A percentile compares a stretch with the other conserved stretches of the same genome.
These are phyloP conservation scores for Halesus radiatus DNA, from an alignment of 1,140 invertebrate species.

Conservation along the genomic window DNA sequence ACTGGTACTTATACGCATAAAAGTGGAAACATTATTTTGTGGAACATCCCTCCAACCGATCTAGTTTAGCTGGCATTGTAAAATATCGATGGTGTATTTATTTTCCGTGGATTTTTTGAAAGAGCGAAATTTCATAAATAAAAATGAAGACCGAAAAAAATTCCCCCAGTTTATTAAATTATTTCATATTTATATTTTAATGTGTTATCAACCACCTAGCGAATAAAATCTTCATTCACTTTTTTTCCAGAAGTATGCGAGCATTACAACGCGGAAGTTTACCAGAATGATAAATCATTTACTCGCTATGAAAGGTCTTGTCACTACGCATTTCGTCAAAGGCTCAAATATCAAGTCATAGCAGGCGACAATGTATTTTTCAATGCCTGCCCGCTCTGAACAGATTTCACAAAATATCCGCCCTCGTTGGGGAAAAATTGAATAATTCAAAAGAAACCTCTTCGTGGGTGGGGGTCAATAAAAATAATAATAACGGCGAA, in stretches of 20 bases:
- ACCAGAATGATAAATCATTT: slow-evolving; percentile 17
- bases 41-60: too few species aligned
- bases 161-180: too few species aligned
- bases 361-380: slow-evolving; percentile 33
- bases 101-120: too few species aligned
- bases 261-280: not conserved
- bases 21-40: too few species aligned
- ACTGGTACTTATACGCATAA: too few species aligned
- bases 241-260: not conserved
- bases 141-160: too few species aligned
- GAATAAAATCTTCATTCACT: not conserved
- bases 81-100: too few species aligned
- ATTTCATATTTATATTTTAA: too few species aligned
- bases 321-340: slow-evolving; percentile 16
- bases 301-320: not conserved
- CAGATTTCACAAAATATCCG: slow-evolving; percentile 35
- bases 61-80: too few species aligned
- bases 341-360: slow-evolving; percentile 36
- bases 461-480: slow-evolving; percentile 34
- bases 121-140: too few species aligned
- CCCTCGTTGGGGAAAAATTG: slow-evolving; percentile 34
- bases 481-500: slow-evolving; percentile 41
- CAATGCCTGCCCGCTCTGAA: slow-evolving; percentile 14
- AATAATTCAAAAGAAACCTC: slow-evolving; percentile 48
- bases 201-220: too few species aligned